A percentile compares a stretch with the other conserved stretches of the same genome.
phyloP scores from a whole-genome alignment of 1,140 invertebrate species.

The Ceratitis capitata region DNA sequence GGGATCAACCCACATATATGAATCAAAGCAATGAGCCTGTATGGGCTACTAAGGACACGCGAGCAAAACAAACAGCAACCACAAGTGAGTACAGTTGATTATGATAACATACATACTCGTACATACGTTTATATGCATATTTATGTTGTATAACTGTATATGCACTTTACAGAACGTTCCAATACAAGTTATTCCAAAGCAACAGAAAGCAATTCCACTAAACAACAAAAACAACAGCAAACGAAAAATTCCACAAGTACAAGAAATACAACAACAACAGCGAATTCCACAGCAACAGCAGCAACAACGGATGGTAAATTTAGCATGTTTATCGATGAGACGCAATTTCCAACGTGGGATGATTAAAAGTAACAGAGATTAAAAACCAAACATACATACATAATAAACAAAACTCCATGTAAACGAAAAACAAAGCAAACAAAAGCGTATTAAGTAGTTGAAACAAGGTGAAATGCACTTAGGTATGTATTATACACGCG shows the following conservation, averaged over 20 bases:
- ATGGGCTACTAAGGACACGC: constrained; percentile 60
- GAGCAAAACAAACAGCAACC: constrained; percentile 51
- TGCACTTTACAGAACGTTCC: constrained; percentile 31
- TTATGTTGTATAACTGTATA: not conserved
- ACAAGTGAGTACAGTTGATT: constrained; percentile 50
- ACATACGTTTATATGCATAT: not conserved
- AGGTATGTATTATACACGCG: not conserved
- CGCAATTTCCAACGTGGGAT: constrained; percentile 63
- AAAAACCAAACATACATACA: constrained; percentile 10
- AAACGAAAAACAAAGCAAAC: not conserved
- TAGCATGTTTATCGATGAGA: constrained; percentile 64
- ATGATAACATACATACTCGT: too few species aligned
- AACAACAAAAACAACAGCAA: constrained; percentile 41
- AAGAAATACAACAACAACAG: constrained; percentile 40
- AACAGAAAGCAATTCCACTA: constrained; percentile 43
- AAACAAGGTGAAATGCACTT: not conserved
- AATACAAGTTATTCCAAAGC: constrained; percentile 37
- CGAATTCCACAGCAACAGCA: constrained; percentile 42
- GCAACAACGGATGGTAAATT: constrained; percentile 48
- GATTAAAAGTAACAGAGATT: constrained; percentile 52
- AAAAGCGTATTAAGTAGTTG: not conserved
- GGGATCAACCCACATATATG: constrained; percentile 62
- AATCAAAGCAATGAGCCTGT: constrained; percentile 63
- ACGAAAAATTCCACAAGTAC: constrained; percentile 45
- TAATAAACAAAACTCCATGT: not conserved